Evolutionary conservation across 1,140 invertebrate genomes (phyloP), one percentile per base, ranked within the genome.

Genomic region (Oncopodura yosiiana): DNA sequence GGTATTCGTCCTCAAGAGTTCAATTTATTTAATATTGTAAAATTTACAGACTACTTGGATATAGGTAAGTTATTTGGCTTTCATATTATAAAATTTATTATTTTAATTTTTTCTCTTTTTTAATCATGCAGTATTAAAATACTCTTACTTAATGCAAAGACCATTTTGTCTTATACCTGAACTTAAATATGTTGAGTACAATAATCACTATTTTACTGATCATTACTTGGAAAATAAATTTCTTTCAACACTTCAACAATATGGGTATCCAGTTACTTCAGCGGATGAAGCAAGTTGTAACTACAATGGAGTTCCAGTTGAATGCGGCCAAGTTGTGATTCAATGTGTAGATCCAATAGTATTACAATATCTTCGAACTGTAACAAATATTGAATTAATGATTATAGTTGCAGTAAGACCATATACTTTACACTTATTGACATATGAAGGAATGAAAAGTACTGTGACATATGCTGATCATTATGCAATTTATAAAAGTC

Each of bases 401-500:
- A 37, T 44, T 21, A 11, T 59, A 3, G 36, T 55, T 2, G 43
- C 56, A 9, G 14, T 3, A 0, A 36, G 26, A 12, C 11, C 39
- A 9, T n/a, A n/a, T n/a, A n/a, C n/a, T n/a, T 3, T 19, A 16
- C n/a, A 39, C 1, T 38, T 46, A 14, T 27, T 61, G 21, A 61
- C 60, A 2, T 24, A 38, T 23, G 19, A 39, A 18, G 61, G 58
- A n/a, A 37, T 63, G 23, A 19, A 46, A 19, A 29, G 51, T 18
- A 23, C 57, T 24, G 21, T 45, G 3, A n/a, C 3, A 14, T 29
- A 54, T 12, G 53, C 45, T 12, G 6, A 52, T 3, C 58, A 54
- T 30, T 48, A 39, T 23, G 11, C 41, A n/a, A n/a, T 58, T 8
- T 61, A 59, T 59, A 63, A 63, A 23, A 56, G 61, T 30, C 26